phyloP scores from a whole-genome alignment of 2,888 invertebrate species.

The Julus scandinavius region DNA sequence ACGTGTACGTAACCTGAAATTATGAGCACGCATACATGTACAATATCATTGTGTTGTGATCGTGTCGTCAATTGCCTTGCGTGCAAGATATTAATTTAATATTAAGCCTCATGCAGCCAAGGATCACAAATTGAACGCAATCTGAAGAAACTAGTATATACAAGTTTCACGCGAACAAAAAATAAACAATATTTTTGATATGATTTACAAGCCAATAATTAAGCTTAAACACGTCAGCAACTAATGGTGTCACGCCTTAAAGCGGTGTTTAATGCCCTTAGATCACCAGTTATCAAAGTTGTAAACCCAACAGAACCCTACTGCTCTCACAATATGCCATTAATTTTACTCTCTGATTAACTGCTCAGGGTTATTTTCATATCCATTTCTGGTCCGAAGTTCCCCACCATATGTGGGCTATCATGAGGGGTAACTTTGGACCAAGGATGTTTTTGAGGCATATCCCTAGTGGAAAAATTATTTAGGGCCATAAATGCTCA shows the following conservation, averaged over 20 bases:
- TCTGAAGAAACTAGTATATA: neutral
- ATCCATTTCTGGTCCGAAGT: too few species aligned
- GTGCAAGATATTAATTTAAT: neutral
- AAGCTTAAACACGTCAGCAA: neutral
- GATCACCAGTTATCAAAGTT: too few species aligned
- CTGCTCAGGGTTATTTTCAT: too few species aligned
- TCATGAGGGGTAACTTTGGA: too few species aligned
- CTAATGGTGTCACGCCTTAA: neutral
- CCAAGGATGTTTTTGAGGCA: too few species aligned
- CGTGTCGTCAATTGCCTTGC: neutral
- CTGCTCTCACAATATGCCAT: too few species aligned
- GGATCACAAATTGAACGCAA: neutral
- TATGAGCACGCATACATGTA: neutral
- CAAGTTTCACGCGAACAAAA: neutral
- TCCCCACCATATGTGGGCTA: too few species aligned
- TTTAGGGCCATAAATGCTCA: too few species aligned
- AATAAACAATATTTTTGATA: neutral
- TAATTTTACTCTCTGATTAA: too few species aligned
- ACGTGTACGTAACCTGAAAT: neutral
- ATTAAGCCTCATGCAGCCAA: neutral
- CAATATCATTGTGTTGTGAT: neutral
- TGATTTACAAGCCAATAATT: neutral
- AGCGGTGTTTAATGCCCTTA: too few species aligned
- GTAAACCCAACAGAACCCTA: too few species aligned
- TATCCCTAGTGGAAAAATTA: too few species aligned